Evolutionary conservation across 2,888 invertebrate species (phyloP).

Genomic region (Drosophila picticornis): DNA sequence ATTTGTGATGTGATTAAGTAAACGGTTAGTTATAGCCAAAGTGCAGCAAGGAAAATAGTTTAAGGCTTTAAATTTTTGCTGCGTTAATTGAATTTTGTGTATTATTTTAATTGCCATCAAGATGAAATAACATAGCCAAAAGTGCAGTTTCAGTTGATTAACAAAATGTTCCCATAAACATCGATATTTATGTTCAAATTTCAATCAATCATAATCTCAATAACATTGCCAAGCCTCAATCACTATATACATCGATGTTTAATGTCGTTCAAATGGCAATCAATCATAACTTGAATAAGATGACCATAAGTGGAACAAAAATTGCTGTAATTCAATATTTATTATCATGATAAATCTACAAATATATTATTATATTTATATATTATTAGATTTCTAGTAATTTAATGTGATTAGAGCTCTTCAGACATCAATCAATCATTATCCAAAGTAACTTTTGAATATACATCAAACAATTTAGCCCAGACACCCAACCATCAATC

Average conservation of each 20-base stretch:
- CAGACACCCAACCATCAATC: constrained; percentile 31
- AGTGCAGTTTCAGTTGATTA: not conserved
- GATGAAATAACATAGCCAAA: not conserved
- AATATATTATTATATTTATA: not conserved
- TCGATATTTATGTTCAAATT: not conserved
- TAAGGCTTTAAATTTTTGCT: not conserved
- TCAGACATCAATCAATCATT: not conserved
- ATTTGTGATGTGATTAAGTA: constrained; percentile 39
- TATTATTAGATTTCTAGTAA: not conserved
- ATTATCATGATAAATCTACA: not conserved
- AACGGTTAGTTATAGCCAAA: constrained; percentile 10
- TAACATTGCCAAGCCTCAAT: not conserved
- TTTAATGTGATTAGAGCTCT: not conserved
- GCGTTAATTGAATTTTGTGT: not conserved
- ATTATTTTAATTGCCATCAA: not conserved
- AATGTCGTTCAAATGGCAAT: not conserved
- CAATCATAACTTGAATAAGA: not conserved
- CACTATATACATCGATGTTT: too few species aligned
- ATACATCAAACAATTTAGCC: not conserved
- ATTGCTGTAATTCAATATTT: not conserved
- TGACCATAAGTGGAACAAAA: too few species aligned
- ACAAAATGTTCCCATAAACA: not conserved
- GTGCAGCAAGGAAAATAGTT: not conserved
- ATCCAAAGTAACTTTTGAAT: not conserved
- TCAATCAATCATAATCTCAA: not conserved